Conservation (phyloP, 64 coral and sea anemone species). For the Dendronephthya gigantea region DNA sequence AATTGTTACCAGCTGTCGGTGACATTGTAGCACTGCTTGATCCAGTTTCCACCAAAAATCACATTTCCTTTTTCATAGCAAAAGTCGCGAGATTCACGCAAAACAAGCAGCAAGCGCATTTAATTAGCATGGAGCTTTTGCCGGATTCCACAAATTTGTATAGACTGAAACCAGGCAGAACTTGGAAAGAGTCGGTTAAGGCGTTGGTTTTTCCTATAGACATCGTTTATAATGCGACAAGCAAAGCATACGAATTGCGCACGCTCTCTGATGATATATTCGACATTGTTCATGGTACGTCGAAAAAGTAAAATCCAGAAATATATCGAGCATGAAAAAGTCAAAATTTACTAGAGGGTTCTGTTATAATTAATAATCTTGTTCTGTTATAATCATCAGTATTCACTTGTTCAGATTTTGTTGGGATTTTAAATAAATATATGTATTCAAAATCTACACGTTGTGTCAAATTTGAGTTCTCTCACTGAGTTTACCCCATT, state of each 20-base stretch:
- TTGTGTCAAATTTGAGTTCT: too few species aligned
- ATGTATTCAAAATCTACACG: too few species aligned
- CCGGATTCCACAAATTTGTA: background rate
- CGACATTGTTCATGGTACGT: background rate
- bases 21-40: background rate
- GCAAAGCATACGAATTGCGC: background rate
- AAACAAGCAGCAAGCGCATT: background rate
- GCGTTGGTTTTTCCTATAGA: background rate
- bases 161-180: background rate
- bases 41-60: background rate
- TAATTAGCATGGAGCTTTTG: background rate
- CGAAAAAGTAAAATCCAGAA: too few species aligned
- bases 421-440: too few species aligned
- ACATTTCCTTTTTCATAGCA: background rate
- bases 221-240: background rate
- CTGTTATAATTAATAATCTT: too few species aligned
- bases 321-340: too few species aligned
- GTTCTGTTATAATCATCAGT: too few species aligned
- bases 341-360: too few species aligned
- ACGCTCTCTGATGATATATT: background rate
- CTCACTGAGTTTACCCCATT: too few species aligned
- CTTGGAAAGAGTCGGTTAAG: background rate
- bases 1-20: background rate
- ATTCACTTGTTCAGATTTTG: too few species aligned
- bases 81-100: background rate